phyloP scores from a whole-genome alignment of 2,797 vertebrate genomes.

The Malurus splendens region DNA sequence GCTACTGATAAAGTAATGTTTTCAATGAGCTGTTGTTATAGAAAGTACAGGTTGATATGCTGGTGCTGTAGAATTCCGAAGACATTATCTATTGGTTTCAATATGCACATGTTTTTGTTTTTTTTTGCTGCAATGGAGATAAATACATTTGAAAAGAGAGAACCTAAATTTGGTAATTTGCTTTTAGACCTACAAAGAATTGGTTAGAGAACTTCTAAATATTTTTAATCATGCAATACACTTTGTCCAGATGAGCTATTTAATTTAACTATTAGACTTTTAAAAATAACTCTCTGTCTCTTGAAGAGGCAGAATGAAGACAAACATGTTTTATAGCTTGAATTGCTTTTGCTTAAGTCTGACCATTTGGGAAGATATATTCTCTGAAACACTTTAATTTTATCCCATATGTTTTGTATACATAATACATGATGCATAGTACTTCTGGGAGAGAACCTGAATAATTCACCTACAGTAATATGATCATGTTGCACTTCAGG shows the following conservation, averaged over 20 bases:
- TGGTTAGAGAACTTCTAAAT: neutral
- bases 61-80: neutral
- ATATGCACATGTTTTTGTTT: neutral
- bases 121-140: neutral
- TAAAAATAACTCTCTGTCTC: neutral
- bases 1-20: neutral
- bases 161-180: neutral
- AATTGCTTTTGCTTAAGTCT: neutral
- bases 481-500: slow-evolving; percentile 19
- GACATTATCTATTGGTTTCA: neutral
- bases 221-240: neutral
- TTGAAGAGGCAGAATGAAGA: neutral
- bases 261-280: neutral
- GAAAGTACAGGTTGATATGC: neutral
- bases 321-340: neutral
- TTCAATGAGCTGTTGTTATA: neutral
- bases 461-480: slow-evolving; percentile 49
- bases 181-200: neutral
- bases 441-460: slow-evolving; percentile 36
- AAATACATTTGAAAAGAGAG: neutral
- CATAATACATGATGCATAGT: slow-evolving; percentile 34
- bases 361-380: neutral
- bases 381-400: neutral
- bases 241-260: neutral
- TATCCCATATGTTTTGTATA: slow-evolving; percentile 18